Conservation (phyloP, 2,113 vertebrate species). For the Poeciliopsis retropinna region DNA sequence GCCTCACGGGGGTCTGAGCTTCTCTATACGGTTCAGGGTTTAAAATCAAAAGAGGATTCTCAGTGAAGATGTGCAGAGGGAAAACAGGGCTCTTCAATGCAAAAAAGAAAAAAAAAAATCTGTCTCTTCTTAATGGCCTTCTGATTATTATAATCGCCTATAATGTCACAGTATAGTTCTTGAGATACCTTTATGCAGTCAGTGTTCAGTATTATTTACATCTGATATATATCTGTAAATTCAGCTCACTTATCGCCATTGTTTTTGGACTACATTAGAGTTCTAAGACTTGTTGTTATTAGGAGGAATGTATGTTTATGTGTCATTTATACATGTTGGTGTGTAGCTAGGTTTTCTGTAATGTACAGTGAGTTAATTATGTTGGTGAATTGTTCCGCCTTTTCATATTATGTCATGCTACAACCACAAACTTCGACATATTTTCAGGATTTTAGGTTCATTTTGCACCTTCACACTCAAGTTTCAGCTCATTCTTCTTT, state of each 20-base stretch:
- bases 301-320: background rate
- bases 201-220: background rate
- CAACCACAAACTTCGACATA: background rate
- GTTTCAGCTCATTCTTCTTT: background rate
- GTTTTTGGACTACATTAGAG: no score
- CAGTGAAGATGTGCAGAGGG: background rate
- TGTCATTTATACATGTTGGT: constrained; percentile 22
- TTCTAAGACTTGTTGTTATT: background rate
- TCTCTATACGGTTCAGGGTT: background rate
- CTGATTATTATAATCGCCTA: background rate
- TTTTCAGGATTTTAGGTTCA: background rate
- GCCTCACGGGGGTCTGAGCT: constrained; percentile 66
- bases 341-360: constrained; percentile 31
- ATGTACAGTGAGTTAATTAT: background rate
- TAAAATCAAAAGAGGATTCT: background rate
- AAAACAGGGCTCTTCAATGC: constrained; percentile 5
- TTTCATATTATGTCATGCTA: background rate
- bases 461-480: background rate
- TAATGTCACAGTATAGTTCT: background rate
- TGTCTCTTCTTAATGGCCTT: constrained; percentile 1
- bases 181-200: background rate
- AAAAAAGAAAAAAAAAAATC: background rate
- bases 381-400: background rate
- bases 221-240: background rate
- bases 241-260: background rate